A percentile compares a stretch with the other conserved stretches of the same genome.
Evolutionary conservation across 2,888 invertebrate genomes (phyloP).

Genomic region (Fragum fragum): DNA sequence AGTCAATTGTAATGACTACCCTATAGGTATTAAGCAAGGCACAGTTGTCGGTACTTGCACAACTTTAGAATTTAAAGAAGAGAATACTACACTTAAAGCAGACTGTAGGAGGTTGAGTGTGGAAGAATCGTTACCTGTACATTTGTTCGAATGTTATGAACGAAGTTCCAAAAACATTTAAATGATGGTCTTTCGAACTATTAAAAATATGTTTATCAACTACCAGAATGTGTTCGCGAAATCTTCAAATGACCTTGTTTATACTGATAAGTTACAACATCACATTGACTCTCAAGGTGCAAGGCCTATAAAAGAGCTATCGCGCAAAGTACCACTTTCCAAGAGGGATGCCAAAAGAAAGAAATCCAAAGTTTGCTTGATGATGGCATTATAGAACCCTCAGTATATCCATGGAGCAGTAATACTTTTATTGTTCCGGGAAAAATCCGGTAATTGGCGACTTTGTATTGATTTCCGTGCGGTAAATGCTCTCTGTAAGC

Average conservation of each 20-base stretch:
- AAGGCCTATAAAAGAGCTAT: constrained; percentile 28
- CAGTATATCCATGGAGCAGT: constrained; percentile 45
- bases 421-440: constrained; percentile 47
- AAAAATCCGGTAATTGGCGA: constrained; percentile 42
- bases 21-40: neutral
- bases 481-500: constrained; percentile 42
- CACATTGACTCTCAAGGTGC: constrained; percentile 19
- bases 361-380: constrained; percentile 42
- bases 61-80: neutral
- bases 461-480: constrained; percentile 55
- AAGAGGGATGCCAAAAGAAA: constrained; percentile 33
- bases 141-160: constrained; percentile 36
- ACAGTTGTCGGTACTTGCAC: constrained; percentile 1
- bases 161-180: constrained; percentile 26
- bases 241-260: constrained; percentile 38
- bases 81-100: neutral
- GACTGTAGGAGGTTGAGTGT: neutral
- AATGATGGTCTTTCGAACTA: constrained; percentile 15
- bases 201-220: constrained; percentile 42
- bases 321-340: constrained; percentile 15
- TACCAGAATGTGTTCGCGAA: constrained; percentile 45
- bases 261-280: constrained; percentile 28
- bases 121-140: constrained; percentile 11
- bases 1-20: constrained; percentile 5
- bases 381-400: constrained; percentile 36